Evolutionary conservation across 2,113 vertebrate genomes (phyloP).

Genomic region (Syrrhaptes paradoxus): DNA sequence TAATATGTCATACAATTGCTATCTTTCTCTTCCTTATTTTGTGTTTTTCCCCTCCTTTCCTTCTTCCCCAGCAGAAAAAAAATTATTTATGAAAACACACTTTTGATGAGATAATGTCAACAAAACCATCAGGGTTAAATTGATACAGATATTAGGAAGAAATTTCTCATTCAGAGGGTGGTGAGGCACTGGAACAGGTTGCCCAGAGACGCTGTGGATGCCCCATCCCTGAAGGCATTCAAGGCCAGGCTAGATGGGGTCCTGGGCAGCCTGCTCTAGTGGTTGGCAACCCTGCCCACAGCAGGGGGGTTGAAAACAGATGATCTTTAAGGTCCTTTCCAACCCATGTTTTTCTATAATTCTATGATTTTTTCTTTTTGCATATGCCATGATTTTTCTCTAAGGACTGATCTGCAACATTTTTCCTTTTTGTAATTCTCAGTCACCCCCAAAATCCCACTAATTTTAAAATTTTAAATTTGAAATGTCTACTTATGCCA

Average conservation of each 20-base stretch:
- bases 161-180: no score
- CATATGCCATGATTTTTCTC: neutral
- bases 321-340: no score
- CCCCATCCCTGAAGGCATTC: no score
- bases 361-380: neutral
- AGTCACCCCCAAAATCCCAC: fast-evolving
- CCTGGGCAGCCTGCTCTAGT: no score
- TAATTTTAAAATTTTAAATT: neutral
- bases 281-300: no score
- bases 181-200: no score
- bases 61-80: neutral
- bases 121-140: neutral
- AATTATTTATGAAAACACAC: neutral
- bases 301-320: no score
- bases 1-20: neutral
- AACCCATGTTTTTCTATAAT: no score
- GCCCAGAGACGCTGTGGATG: no score
- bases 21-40: neutral
- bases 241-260: no score
- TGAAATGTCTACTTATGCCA: neutral
- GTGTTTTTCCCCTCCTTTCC: neutral
- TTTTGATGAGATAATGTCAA: neutral
- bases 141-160: neutral
- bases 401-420: neutral
- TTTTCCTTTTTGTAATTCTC: neutral